Evolutionary conservation across 2,113 vertebrate species (phyloP).

Genomic region (Leptobrachium ailaonicum): DNA sequence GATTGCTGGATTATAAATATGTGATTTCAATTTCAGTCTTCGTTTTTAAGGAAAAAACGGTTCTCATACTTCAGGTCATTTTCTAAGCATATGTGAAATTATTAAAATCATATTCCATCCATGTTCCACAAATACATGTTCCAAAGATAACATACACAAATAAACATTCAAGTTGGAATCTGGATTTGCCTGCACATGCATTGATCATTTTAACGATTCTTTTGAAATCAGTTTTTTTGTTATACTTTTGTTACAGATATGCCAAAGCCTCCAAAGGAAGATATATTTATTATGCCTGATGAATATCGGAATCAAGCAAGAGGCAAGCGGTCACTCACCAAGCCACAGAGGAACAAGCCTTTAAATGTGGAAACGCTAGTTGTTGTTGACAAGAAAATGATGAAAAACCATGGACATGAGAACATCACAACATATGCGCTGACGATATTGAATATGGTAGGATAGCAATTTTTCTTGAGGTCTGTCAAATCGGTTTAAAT

Average conservation of each 20-base stretch:
- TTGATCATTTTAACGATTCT: too few relatives aligned
- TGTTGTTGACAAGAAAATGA: conserved; percentile 85
- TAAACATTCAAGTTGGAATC: too few relatives aligned
- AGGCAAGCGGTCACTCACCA: conserved; percentile 71
- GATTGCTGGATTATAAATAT: too few relatives aligned
- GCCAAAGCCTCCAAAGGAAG: conserved; percentile 75
- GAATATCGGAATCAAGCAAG: conserved; percentile 72
- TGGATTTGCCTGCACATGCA: too few relatives aligned
- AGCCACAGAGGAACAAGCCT: conserved; percentile 61
- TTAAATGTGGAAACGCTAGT: conserved; percentile 87
- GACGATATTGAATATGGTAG: conserved; percentile 88
- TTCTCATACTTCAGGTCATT: too few relatives aligned
- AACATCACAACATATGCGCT: conserved; percentile 88
- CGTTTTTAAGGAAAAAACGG: too few relatives aligned
- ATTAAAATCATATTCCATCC: too few relatives aligned
- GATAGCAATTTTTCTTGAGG: not conserved
- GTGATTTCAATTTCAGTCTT: too few relatives aligned
- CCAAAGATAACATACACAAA: too few relatives aligned
- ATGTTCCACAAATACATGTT: too few relatives aligned
- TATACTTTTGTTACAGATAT: conserved; percentile 66
- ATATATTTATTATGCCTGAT: conserved; percentile 73
- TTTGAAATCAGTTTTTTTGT: not conserved
- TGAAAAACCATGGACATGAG: conserved; percentile 79
- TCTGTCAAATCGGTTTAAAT: not conserved
- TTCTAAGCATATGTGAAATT: too few relatives aligned